Evolutionary conservation across 2,113 vertebrate genomes (phyloP), one percentile per base, ranked within the genome.

Genomic region (Cichladusa arquata): DNA sequence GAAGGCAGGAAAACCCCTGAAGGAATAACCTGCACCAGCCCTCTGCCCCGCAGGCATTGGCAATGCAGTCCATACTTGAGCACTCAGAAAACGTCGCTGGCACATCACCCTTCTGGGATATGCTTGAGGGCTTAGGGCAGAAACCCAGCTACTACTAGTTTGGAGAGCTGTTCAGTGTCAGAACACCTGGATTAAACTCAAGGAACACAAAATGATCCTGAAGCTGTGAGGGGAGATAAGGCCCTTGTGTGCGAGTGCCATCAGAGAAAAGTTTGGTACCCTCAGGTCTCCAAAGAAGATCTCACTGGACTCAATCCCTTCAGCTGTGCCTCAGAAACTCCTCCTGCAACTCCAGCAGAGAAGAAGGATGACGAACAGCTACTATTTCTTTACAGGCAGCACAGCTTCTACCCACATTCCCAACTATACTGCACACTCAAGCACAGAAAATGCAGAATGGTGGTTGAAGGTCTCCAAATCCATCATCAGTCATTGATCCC

Each of bases 241-340:
- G n/a, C 19, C n/a, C 19, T 64, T 4, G 1, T 7, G 25, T 40
- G 24, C 0, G 0, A 48, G 13, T 8, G 8, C 12, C 58, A 60
- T 8, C 78, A 90, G 44, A 64, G 28, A 62, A 66, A 1, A 11
- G 12, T 20, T 71, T 36, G 40, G 36, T 64, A 74, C 5, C 8
- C 36, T 74, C 5, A 6, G 48, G 15, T 53, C n/a, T 85, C n/a
- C 62, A 44, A 60, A 70, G 24, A 12, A 67, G 9, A 16, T 79
- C 57, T 67, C 65, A 48, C 12, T 38, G 54, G 31, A 50, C 28
- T 76, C 57, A 67, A 3, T 42, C 31, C n/a, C 26, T 45, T 26
- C 47, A 42, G 20, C n/a, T 19, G 31, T 45, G 25, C 14, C 54
- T 88, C 58, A 58, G 40, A 31, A 79, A 45, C 23, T 14, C 7